These are phyloP conservation scores for Galeopterus variegatus DNA, from an alignment of 2,113 vertebrate genomes.

Conservation along the genomic window DNA sequence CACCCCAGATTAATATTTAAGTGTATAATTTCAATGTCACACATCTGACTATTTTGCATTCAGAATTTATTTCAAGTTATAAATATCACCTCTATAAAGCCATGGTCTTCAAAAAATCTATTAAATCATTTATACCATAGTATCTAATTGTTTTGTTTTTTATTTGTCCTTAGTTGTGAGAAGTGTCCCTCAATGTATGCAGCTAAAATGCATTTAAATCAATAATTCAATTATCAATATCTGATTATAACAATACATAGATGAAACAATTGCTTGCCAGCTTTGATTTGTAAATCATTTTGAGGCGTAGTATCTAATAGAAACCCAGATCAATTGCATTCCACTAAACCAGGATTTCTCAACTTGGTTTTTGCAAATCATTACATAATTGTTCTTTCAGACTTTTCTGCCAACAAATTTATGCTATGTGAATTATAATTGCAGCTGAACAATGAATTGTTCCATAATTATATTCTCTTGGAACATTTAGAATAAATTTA, in stretches of 20 bases:
- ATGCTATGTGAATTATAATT: slow-evolving; percentile 4
- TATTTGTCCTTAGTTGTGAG: background rate
- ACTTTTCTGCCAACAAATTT: background rate
- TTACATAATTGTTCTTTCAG: background rate
- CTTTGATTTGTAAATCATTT: background rate
- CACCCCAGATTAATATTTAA: background rate
- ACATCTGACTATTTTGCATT: background rate
- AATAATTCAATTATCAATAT: background rate
- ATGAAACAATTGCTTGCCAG: background rate
- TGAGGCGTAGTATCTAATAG: background rate
- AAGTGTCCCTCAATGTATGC: background rate
- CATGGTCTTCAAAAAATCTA: background rate
- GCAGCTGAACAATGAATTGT: background rate
- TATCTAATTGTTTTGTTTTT: background rate
- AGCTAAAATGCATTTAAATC: background rate
- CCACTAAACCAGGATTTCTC: too few species aligned
- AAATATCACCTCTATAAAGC: background rate
- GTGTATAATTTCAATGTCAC: background rate
- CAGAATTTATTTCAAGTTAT: slow-evolving; percentile 31
- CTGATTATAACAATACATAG: background rate
- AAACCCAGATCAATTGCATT: background rate
- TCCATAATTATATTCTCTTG: background rate
- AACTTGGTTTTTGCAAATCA: background rate
- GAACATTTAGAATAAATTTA: background rate
- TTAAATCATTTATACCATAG: background rate